A percentile compares a stretch with the other conserved stretches of the same genome.
These are phyloP conservation scores for Lethocerus indicus DNA, from an alignment of 1,140 invertebrate genomes.

Conservation along the genomic window DNA sequence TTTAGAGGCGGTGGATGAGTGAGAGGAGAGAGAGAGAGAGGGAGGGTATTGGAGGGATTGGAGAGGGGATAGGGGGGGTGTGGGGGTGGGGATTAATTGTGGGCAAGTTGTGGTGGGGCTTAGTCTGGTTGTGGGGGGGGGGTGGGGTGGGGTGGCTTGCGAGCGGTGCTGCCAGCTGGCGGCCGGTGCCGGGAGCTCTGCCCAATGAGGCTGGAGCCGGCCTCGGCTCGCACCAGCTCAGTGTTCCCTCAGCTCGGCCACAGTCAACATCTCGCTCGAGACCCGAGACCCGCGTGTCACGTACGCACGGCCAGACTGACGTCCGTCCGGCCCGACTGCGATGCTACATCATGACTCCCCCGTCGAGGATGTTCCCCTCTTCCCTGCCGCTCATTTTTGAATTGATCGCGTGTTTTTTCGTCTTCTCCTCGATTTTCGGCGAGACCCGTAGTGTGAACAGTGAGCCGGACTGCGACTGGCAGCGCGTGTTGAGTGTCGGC, in stretches of 20 bases:
- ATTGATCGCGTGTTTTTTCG: constrained; percentile 5
- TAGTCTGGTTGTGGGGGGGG: neutral
- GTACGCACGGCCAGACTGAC: neutral
- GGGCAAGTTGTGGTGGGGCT: constrained; percentile 4
- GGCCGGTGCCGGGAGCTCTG: neutral
- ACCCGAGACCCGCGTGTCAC: neutral
- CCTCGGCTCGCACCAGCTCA: too few species aligned
- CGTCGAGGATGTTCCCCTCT: neutral
- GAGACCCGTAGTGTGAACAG: constrained; percentile 8
- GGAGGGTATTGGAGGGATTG: too few species aligned
- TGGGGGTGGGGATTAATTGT: constrained; percentile 4
- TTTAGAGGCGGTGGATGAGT: too few species aligned
- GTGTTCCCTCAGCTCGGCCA: too few species aligned
- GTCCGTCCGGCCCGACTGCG: constrained; percentile 3
- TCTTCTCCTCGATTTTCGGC: neutral
- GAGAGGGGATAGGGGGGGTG: too few species aligned
- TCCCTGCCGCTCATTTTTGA: constrained; percentile 2
- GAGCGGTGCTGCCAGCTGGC: constrained; percentile 8
- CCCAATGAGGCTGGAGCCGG: neutral
- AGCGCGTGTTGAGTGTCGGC: constrained; percentile 40
- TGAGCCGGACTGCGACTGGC: constrained; percentile 23
- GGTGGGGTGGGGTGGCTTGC: neutral
- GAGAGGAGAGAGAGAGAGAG: too few species aligned
- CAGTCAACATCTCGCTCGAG: constrained; percentile 3
- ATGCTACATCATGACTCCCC: constrained; percentile 1